Evolutionary conservation across 92 coral and sea anemone genomes (phyloP).

Genomic region (Zoanthus sociatus): DNA sequence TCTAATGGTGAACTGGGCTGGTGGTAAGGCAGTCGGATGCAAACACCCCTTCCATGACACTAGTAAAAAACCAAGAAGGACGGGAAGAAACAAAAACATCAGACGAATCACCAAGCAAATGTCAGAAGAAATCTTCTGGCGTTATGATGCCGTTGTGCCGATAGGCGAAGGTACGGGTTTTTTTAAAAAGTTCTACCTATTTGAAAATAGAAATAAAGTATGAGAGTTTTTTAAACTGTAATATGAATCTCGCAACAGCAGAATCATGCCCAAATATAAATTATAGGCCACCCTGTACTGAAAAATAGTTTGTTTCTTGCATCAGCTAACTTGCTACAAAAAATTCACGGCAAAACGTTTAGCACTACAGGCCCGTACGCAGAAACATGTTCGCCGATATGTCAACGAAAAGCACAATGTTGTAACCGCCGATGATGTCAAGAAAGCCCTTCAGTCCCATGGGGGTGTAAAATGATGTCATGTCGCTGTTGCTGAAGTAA

Average conservation of each 20-base stretch:
- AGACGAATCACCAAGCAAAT: background rate
- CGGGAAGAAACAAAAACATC: background rate
- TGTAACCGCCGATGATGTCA: constrained; percentile 1
- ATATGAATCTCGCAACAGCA: no score
- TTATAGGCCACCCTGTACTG: no score
- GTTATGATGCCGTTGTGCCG: no score
- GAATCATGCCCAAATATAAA: background rate
- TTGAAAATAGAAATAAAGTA: no score
- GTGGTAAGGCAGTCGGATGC: constrained; percentile 3
- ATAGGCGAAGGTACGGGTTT: background rate
- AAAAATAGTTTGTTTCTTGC: no score
- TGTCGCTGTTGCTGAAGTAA: background rate
- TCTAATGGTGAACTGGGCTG: background rate
- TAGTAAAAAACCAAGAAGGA: background rate
- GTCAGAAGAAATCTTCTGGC: background rate
- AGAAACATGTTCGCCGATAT: constrained; percentile 5
- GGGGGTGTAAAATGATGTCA: background rate
- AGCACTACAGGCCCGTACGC: no score
- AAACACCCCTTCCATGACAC: background rate
- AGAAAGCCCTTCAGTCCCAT: background rate
- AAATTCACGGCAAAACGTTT: no score
- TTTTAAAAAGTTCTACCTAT: no score
- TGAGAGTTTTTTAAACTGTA: no score
- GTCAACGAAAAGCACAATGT: constrained; percentile 1
- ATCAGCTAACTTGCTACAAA: no score